Evolutionary conservation across 2,113 vertebrate species (phyloP), one percentile per base, ranked within the genome.

Genomic region (Alligator mississippiensis): DNA sequence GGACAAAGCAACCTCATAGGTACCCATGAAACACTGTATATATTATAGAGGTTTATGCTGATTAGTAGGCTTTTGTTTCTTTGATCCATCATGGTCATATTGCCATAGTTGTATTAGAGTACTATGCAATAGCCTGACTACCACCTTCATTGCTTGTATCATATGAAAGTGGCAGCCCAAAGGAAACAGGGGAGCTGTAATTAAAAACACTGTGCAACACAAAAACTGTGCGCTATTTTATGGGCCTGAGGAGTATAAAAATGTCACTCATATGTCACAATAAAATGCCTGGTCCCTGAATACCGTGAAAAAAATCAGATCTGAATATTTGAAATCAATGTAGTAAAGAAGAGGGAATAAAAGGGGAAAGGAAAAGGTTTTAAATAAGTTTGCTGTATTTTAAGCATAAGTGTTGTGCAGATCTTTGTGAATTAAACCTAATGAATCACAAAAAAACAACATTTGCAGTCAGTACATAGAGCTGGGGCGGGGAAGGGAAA

Each of bases 371-470:
- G 10, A 85, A 13, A 81, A 85, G 34, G 22, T 93, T 94, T 95
- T 92, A 95, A 94, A 95, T 70, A 70, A 10, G 19, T 34, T 62
- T 19, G 22, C 34, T 34, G 91, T 61, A 80, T 88, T 95, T 95
- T 80, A 93, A 54, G 85, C 62, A 62, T 95, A 96, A 96, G 84
- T 97, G 95, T 85, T 93, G 60, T 87, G 90, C 96, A 97, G 95
- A 95, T 95, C 95, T 94, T 96, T 86, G 90, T 82, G 83, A 90
- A 94, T 92, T 70, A 62, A 96, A 95, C 93, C 93, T 94, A 92
- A 88, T 75, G 91, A 83, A 55, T 77, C 84, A 92, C 93, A 96
- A 90, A 86, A 97, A 96, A 95, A 84, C 93, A 95, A 97, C 64
- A 90, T 94, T 94, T 94, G 91, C 47, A 84, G 21, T 62, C 84